Conservation (phyloP, 2,113 vertebrate genomes). For the Callaeas wilsoni region DNA sequence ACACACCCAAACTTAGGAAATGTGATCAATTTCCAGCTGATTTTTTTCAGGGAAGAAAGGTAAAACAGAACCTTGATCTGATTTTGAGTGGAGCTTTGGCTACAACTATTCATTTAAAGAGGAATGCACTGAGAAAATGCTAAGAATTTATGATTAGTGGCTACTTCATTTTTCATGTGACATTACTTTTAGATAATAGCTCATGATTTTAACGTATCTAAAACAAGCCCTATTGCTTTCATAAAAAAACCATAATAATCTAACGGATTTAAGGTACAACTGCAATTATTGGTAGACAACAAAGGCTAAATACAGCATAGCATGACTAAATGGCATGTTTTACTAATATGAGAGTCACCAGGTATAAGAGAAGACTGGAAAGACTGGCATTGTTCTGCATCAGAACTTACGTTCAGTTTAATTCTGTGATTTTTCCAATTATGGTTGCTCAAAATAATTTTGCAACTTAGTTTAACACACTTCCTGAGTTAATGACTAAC, state of each 20-base stretch:
- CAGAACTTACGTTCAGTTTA: conserved; percentile 3
- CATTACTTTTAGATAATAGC: neutral
- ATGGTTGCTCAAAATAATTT: neutral
- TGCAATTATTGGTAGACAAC: neutral
- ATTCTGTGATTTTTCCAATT: neutral
- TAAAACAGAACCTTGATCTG: neutral
- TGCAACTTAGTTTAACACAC: conserved; percentile 19
- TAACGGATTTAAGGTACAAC: neutral
- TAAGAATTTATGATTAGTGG: neutral
- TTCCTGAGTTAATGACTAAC: conserved; percentile 54
- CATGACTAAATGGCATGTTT: neutral
- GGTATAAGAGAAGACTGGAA: neutral
- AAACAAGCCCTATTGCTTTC: neutral
- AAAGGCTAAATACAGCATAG: neutral
- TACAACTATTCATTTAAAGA: neutral
- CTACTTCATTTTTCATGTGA: neutral
- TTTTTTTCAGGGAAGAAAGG: neutral
- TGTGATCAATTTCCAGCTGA: neutral
- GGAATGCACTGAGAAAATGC: neutral
- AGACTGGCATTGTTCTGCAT: neutral
- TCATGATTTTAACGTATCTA: neutral
- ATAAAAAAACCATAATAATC: neutral
- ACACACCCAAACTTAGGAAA: neutral
- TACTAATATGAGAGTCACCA: neutral
- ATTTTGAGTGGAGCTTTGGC: neutral